Percentiles rank a stretch among this genome's conserved stretches.
Conservation (phyloP, 2,888 invertebrate species). For the Coecobrya sp. region DNA sequence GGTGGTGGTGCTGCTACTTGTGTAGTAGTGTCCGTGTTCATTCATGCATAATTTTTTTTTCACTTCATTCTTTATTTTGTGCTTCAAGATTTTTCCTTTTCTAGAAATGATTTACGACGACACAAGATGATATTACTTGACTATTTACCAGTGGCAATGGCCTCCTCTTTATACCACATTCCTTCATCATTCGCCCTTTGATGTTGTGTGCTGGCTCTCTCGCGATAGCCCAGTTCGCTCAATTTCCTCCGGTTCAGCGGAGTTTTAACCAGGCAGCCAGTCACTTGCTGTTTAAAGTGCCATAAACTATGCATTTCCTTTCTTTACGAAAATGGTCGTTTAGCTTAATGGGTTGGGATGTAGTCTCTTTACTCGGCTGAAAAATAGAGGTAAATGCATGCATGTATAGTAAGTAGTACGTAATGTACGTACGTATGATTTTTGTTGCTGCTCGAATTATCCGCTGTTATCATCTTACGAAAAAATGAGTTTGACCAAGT, state of each 20-base stretch:
- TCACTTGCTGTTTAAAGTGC: slow-evolving; percentile 41
- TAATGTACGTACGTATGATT: background rate
- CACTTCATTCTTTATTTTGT: background rate
- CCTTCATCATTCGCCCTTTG: background rate
- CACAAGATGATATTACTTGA: slow-evolving; percentile 32
- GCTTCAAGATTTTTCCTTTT: slow-evolving; percentile 19
- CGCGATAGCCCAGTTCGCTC: background rate
- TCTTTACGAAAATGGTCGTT: slow-evolving; percentile 23
- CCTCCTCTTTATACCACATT: background rate
- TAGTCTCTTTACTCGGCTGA: background rate
- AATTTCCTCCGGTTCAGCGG: background rate
- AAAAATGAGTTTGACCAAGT: slow-evolving; percentile 18
- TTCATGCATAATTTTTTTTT: slow-evolving; percentile 11
- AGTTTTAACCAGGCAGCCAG: slow-evolving; percentile 16
- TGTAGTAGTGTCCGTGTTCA: background rate
- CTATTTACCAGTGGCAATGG: slow-evolving; percentile 35
- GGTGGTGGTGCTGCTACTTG: background rate
- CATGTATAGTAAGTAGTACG: background rate
- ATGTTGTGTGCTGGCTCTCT: slow-evolving; percentile 15
- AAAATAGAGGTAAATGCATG: background rate
- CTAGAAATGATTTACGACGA: slow-evolving; percentile 42
- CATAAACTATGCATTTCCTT: slow-evolving; percentile 49
- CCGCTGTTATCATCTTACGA: background rate
- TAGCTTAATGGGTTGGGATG: slow-evolving; percentile 26
- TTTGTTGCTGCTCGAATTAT: background rate